These are phyloP conservation scores for Drosophila peninsularis DNA, from an alignment of 2,888 invertebrate species.

Conservation along the genomic window DNA sequence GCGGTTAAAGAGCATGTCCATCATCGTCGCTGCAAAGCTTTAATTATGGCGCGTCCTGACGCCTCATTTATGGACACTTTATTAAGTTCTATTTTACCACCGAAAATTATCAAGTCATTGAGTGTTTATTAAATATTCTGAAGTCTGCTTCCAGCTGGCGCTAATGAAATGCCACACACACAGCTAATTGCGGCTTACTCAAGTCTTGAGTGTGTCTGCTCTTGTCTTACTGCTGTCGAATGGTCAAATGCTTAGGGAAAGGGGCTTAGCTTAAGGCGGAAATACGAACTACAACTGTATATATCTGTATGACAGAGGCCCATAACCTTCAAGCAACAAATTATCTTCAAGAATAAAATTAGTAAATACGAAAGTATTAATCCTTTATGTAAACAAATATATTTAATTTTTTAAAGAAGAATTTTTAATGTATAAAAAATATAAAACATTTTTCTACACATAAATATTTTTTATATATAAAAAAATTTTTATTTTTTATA, in stretches of 20 bases:
- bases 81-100: slow-evolving; percentile 71
- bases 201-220: neutral
- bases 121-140: slow-evolving; percentile 71
- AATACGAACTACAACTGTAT: too few relatives aligned
- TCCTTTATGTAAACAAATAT: too few relatives aligned
- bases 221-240: neutral
- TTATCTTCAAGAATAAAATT: too few relatives aligned
- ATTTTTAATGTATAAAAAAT: too few relatives aligned
- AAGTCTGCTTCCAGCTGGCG: slow-evolving; percentile 31
- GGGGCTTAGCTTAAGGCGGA: neutral
- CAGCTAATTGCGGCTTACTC: slow-evolving; percentile 13
- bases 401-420: too few relatives aligned
- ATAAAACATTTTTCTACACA: too few relatives aligned
- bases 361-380: too few relatives aligned
- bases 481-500: too few relatives aligned
- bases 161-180: slow-evolving; percentile 22
- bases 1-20: slow-evolving; percentile 69
- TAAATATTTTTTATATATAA: too few relatives aligned
- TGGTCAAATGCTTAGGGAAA: neutral
- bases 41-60: slow-evolving; percentile 69
- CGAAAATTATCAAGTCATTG: slow-evolving; percentile 80
- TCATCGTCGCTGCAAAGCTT: slow-evolving; percentile 66
- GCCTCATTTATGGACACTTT: slow-evolving; percentile 80
- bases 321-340: too few relatives aligned
- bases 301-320: too few relatives aligned